Conservation (phyloP, 1,140 invertebrate species). For the Alviniconcha marisindica region DNA sequence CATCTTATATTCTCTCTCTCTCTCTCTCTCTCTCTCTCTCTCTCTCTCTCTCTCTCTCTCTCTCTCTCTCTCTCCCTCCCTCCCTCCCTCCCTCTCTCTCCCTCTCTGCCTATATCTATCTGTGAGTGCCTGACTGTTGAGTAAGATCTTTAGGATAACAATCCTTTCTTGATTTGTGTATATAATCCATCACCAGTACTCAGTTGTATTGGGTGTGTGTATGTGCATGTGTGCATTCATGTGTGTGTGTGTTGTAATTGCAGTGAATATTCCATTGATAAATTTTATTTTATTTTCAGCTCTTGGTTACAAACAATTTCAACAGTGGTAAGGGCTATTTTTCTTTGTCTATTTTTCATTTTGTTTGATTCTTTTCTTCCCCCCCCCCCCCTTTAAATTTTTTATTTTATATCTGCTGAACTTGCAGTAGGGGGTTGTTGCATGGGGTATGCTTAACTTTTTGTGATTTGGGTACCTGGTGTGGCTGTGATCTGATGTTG, state of each 20-base stretch:
- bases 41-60: not conserved
- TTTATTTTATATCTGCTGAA: too few relatives aligned
- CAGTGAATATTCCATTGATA: too few relatives aligned
- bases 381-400: too few relatives aligned
- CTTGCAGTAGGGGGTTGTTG: too few relatives aligned
- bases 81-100: not conserved
- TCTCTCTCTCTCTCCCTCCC: not conserved
- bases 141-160: too few relatives aligned
- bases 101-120: not conserved
- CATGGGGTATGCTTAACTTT: not conserved
- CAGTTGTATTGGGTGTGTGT: not conserved
- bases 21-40: too few relatives aligned
- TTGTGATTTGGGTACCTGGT: not conserved
- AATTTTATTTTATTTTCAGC: slow-evolving; percentile 14
- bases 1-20: too few relatives aligned
- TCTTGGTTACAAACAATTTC: slow-evolving; percentile 26
- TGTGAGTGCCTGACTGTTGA: too few relatives aligned
- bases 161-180: not conserved
- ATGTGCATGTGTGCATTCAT: not conserved
- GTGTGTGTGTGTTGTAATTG: not conserved
- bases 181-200: not conserved
- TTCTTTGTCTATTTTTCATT: not conserved
- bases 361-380: too few relatives aligned
- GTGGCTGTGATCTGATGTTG: too few relatives aligned
- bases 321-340: slow-evolving; percentile 12